Evolutionary conservation across 2,888 invertebrate species (phyloP), one percentile per base, ranked within the genome.

Genomic region (Elmis aenea): DNA sequence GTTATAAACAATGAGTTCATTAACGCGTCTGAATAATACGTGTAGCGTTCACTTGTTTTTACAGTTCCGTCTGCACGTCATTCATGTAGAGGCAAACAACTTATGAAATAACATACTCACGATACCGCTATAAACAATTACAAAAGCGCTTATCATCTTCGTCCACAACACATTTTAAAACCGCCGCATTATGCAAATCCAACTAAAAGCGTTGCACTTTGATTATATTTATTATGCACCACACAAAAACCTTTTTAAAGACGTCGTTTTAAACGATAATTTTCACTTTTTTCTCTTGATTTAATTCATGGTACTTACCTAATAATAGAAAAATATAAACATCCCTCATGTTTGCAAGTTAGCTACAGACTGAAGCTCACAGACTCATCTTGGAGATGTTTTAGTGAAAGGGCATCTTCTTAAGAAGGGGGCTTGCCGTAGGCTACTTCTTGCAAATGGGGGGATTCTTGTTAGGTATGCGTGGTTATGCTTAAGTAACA

Each of bases 261-360:
- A n/a, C n/a, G n/a, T n/a, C n/a, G n/a, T n/a, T n/a, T n/a, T n/a
- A n/a, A n/a, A n/a, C n/a, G n/a, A n/a, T n/a, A 13, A 9, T 10
- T 18, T n/a, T n/a, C n/a, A 18, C 18, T 18, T 18, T 18, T 18
- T 5, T 18, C 8, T 18, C 18, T n/a, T 4, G 5, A 3, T 33
- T 34, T n/a, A 18, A 18, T 33, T 26, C 31, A 29, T n/a, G n/a
- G n/a, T 57, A 66, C 66, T 66, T 59, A 66, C 66, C 66, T 58
- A 66, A 45, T 46, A 64, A 48, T 52, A 65, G 54, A 51, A 64
- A 58, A 46, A 59, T 58, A 64, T 61, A 58, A 55, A 58, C 61
- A 64, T 61, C 59, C 60, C 57, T 61, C 66, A 66, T 65, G 55
- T 55, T 59, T 56, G 57, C 54, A 54, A 58, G 61, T 57, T 57